A percentile compares a stretch with the other conserved stretches of the same genome.
Conservation (phyloP, 30 jellyfish, hydroid and myxozoan genomes). For the Hydractinia symbiolongicarpus region DNA sequence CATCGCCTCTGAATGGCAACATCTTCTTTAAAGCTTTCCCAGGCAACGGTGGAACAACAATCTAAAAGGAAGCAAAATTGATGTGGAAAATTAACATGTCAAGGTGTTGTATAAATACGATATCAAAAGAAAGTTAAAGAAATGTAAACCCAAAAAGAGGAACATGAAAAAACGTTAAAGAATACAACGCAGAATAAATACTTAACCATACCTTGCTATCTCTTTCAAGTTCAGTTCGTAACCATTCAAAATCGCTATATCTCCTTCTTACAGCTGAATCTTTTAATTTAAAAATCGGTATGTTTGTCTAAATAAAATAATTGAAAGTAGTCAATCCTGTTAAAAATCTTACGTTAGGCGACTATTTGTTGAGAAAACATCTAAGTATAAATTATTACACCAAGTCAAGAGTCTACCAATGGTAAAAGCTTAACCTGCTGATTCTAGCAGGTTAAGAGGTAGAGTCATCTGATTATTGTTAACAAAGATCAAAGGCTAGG, state of each 20-base stretch:
- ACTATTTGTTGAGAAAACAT: slow-evolving; percentile 1
- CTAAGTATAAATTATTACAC: neutral
- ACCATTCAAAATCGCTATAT: slow-evolving; percentile 99
- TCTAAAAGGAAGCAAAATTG: slow-evolving; percentile 24
- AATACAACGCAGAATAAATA: no score
- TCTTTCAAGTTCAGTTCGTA: slow-evolving; percentile 81
- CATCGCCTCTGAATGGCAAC: slow-evolving; percentile 96
- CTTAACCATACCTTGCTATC: slow-evolving; percentile 68
- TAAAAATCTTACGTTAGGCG: neutral
- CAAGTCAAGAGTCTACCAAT: no score
- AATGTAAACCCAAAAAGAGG: no score
- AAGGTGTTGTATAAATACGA: no score
- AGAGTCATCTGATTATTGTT: no score
- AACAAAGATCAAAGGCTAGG: no score
- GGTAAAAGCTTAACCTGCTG: no score
- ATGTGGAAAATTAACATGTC: neutral
- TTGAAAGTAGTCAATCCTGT: neutral
- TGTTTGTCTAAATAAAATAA: slow-evolving; percentile 63
- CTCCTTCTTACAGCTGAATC: slow-evolving; percentile 93
- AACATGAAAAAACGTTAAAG: no score
- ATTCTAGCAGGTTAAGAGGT: no score
- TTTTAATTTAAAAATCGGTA: slow-evolving; percentile 80
- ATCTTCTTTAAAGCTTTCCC: slow-evolving; percentile 82
- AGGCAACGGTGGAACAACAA: slow-evolving; percentile 95
- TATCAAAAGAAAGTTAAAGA: no score